These are phyloP conservation scores for Drosophila ustulata DNA, from an alignment of 2,888 invertebrate genomes.

Conservation along the genomic window DNA sequence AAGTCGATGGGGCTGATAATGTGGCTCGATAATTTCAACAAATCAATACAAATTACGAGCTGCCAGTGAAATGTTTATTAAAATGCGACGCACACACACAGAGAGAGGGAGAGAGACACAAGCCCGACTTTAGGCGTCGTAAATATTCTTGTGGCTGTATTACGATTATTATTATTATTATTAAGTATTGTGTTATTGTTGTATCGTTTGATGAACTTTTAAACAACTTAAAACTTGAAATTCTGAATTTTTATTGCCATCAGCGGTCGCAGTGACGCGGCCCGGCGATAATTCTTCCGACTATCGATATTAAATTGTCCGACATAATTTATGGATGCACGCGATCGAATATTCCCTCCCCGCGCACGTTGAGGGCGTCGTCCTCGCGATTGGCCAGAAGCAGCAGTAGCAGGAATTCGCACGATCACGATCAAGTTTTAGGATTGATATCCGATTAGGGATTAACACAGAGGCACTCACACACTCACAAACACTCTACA, in stretches of 20 bases:
- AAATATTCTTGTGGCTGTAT: slow-evolving; percentile 32
- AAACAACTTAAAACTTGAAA: slow-evolving; percentile 53
- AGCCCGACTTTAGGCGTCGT: slow-evolving; percentile 42
- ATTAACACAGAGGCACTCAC: slow-evolving; percentile 19
- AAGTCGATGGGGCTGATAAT: slow-evolving; percentile 35
- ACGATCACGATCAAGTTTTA: slow-evolving; percentile 9
- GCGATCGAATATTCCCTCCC: slow-evolving; percentile 8
- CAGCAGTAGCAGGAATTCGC: neutral
- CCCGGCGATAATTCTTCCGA: slow-evolving; percentile 50
- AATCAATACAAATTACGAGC: slow-evolving; percentile 61
- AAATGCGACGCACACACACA: slow-evolving; percentile 34
- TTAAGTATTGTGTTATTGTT: slow-evolving; percentile 29
- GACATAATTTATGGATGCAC: slow-evolving; percentile 60
- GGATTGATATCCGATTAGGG: slow-evolving; percentile 24
- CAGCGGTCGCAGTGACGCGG: slow-evolving; percentile 35
- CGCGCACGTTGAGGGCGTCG: slow-evolving; percentile 8
- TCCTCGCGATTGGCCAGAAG: neutral
- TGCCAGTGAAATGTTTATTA: slow-evolving; percentile 65
- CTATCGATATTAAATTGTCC: slow-evolving; percentile 48
- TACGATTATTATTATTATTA: slow-evolving; percentile 17
- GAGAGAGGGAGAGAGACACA: neutral
- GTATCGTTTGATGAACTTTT: slow-evolving; percentile 55
- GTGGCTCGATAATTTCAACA: slow-evolving; percentile 35
- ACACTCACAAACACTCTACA: slow-evolving; percentile 30
- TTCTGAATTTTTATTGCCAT: slow-evolving; percentile 59